Percentiles rank a stretch among this genome's conserved stretches.
These are phyloP conservation scores for Entelurus aequoreus DNA, from an alignment of 2,113 vertebrate genomes.

Conservation along the genomic window DNA sequence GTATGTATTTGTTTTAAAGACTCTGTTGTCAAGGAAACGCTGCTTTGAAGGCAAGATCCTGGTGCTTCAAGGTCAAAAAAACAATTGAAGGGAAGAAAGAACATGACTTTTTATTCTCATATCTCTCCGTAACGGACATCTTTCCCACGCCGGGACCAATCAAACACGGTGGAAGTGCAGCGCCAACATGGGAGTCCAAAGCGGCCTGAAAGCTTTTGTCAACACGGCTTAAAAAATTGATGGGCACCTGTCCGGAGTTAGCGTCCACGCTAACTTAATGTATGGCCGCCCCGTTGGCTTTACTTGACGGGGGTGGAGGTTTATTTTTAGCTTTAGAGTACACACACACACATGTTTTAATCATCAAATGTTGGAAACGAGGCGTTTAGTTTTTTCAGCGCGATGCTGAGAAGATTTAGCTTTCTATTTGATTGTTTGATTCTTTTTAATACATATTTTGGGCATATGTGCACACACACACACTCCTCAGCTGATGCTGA, in stretches of 20 bases:
- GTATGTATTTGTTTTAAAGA: too few species aligned
- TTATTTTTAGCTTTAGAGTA: constrained; percentile 51
- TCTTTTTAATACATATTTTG: neutral
- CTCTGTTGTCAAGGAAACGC: too few species aligned
- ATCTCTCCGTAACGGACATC: neutral
- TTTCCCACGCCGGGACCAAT: constrained; percentile 27
- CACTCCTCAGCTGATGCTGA: constrained; percentile 46
- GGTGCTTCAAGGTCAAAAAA: too few species aligned
- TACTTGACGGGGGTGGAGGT: constrained; percentile 48
- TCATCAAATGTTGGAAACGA: constrained; percentile 30
- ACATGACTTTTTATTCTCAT: too few species aligned
- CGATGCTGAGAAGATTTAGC: constrained; percentile 13
- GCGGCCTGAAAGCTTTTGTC: constrained; percentile 67
- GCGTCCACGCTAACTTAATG: constrained; percentile 29
- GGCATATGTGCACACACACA: constrained; percentile 1
- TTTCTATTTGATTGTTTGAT: constrained; percentile 38
- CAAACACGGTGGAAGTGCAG: constrained; percentile 58
- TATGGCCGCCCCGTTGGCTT: constrained; percentile 36
- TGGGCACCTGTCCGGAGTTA: constrained; percentile 46
- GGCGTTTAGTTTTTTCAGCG: constrained; percentile 18
- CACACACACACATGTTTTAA: constrained; percentile 39
- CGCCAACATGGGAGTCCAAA: constrained; percentile 24
- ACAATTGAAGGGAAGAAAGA: too few species aligned
- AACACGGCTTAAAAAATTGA: constrained; percentile 64
- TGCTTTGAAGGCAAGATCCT: too few species aligned